These are phyloP conservation scores for Melieria omissa DNA, from an alignment of 2,888 invertebrate genomes.

Conservation along the genomic window DNA sequence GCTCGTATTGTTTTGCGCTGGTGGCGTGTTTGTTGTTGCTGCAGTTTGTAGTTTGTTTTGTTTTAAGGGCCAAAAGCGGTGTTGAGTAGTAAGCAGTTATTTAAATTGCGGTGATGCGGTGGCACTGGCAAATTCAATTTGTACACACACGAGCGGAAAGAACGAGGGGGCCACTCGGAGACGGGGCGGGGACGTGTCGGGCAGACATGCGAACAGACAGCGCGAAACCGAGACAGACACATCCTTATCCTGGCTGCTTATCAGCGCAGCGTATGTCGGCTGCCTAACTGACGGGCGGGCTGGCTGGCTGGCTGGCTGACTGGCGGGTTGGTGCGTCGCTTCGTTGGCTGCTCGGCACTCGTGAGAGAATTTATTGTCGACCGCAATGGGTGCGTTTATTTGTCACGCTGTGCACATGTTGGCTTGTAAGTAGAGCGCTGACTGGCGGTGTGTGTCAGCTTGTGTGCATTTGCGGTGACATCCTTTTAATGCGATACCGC, in stretches of 20 bases:
- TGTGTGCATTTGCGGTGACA: conserved; percentile 30
- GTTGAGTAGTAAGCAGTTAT: not conserved
- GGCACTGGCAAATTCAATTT: not conserved
- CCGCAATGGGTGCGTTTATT: conserved; percentile 23
- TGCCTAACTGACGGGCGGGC: conserved; percentile 1
- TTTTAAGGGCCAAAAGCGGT: too few relatives aligned
- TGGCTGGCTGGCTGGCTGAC: conserved; percentile 6
- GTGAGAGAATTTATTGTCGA: conserved; percentile 33
- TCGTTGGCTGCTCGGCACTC: conserved; percentile 17
- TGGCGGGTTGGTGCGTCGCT: not conserved
- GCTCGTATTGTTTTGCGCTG: not conserved
- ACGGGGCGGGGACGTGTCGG: too few relatives aligned
- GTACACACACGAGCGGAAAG: too few relatives aligned
- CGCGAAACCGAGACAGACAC: too few relatives aligned
- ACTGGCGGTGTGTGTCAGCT: not conserved
- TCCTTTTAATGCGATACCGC: conserved; percentile 35
- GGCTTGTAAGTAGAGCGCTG: not conserved
- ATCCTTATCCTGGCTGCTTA: conserved; percentile 14
- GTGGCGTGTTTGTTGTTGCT: too few relatives aligned
- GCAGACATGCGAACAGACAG: too few relatives aligned
- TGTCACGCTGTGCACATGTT: conserved; percentile 13
- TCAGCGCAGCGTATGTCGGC: conserved; percentile 6
- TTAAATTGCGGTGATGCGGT: not conserved
- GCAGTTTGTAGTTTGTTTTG: too few relatives aligned
- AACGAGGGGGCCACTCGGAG: too few relatives aligned